These are phyloP conservation scores for Archocentrus centrarchus DNA, from an alignment of 2,113 vertebrate species.

Conservation along the genomic window DNA sequence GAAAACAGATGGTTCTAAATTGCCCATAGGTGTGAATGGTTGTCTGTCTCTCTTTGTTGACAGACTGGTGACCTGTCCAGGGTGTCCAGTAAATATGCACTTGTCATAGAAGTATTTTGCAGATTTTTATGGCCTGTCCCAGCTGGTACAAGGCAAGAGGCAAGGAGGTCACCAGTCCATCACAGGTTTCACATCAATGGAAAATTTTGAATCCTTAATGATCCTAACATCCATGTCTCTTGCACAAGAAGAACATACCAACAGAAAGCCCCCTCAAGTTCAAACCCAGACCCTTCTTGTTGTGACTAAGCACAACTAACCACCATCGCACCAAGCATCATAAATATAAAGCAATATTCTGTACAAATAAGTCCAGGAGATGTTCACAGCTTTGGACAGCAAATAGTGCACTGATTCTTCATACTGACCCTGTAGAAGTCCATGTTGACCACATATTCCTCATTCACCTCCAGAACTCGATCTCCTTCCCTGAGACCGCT, in stretches of 20 bases:
- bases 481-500: constrained; percentile 86
- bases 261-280: neutral
- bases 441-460: constrained; percentile 78
- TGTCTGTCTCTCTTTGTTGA: too few species aligned
- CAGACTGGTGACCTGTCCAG: too few species aligned
- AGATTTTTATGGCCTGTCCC: neutral
- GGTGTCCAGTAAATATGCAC: too few species aligned
- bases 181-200: neutral
- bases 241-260: neutral
- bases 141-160: accelerated
- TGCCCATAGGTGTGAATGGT: too few species aligned
- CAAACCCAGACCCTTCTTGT: neutral
- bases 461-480: constrained; percentile 88
- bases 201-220: neutral
- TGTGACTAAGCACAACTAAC: neutral
- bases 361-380: neutral
- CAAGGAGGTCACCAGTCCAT: neutral
- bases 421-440: constrained; percentile 82
- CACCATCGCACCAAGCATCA: neutral
- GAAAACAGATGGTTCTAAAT: too few species aligned
- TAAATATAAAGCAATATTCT: too few species aligned
- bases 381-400: neutral
- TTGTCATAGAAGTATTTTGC: too few species aligned
- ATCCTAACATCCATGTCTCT: neutral
- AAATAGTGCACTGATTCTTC: neutral